These are phyloP conservation scores for Luscinia megarhynchos DNA, from an alignment of 2,797 vertebrate species.

Conservation along the genomic window DNA sequence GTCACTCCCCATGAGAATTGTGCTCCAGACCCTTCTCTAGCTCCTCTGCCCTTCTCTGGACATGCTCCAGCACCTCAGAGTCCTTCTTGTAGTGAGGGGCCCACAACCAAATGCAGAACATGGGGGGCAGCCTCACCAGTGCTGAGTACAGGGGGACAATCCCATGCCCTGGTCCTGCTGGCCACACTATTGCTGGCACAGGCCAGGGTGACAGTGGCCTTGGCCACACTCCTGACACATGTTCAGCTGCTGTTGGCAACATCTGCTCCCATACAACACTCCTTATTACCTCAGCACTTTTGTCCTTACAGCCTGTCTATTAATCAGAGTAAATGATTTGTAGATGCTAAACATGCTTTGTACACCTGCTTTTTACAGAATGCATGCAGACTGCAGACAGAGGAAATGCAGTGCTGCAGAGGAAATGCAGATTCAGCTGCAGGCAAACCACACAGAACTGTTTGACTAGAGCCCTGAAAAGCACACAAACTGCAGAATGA, in stretches of 20 bases:
- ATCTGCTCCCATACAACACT: neutral
- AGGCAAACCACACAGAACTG: neutral
- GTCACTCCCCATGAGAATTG: neutral
- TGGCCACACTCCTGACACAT: neutral
- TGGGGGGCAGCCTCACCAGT: neutral
- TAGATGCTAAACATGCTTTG: neutral
- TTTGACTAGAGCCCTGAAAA: neutral
- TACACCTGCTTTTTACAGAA: neutral
- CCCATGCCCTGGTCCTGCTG: neutral
- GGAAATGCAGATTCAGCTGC: neutral
- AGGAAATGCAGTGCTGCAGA: neutral
- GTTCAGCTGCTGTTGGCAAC: neutral
- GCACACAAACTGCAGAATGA: neutral
- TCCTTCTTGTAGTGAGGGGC: neutral
- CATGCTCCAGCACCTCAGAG: rapidly evolving
- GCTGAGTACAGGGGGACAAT: rapidly evolving
- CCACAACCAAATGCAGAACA: too few species aligned
- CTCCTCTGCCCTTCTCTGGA: neutral
- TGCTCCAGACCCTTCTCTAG: neutral
- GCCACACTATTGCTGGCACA: neutral
- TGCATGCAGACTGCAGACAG: neutral
- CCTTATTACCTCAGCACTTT: neutral
- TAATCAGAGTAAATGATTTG: neutral
- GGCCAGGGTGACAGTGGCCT: neutral
- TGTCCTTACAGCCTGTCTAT: neutral